Conservation (phyloP, 2,113 vertebrate species). For the Notarius quadriscutis region DNA sequence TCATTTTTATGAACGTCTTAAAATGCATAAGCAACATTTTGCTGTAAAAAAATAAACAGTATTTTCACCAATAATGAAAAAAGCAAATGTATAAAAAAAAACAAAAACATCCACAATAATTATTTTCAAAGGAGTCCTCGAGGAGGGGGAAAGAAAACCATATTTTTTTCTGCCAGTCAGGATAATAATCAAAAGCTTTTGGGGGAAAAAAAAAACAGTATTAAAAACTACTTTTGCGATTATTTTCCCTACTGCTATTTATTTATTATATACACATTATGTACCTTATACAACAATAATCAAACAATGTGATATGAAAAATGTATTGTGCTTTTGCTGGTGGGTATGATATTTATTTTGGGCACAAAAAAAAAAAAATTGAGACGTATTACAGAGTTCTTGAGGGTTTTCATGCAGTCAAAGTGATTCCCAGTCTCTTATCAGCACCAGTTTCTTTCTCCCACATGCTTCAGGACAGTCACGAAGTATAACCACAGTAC, state of each 20-base stretch:
- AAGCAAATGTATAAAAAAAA: conserved; percentile 29
- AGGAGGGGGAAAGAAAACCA: conserved; percentile 2
- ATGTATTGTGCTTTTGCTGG: neutral
- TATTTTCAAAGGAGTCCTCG: conserved; percentile 43
- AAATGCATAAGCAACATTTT: conserved; percentile 30
- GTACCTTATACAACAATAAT: conserved; percentile 22
- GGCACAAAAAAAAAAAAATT: conserved; percentile 15
- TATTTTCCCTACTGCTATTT: neutral
- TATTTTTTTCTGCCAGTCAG: conserved; percentile 31
- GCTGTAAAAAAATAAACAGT: conserved; percentile 26
- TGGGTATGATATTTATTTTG: conserved; percentile 27
- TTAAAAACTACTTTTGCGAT: conserved; percentile 21
- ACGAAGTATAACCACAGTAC: conserved; percentile 1
- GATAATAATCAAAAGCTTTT: conserved; percentile 32
- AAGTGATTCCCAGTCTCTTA: neutral
- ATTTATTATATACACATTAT: neutral
- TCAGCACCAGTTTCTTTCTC: conserved; percentile 17
- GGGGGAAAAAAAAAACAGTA: neutral
- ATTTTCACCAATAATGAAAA: conserved; percentile 39
- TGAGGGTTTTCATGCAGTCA: neutral
- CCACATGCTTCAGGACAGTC: conserved; percentile 19
- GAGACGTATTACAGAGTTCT: conserved; percentile 6
- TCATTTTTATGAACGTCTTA: conserved; percentile 26
- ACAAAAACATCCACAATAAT: conserved; percentile 39
- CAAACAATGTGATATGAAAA: conserved; percentile 1